These are phyloP conservation scores for Tragelaphus imberbis DNA, from an alignment of 2,113 vertebrate species.

Conservation along the genomic window DNA sequence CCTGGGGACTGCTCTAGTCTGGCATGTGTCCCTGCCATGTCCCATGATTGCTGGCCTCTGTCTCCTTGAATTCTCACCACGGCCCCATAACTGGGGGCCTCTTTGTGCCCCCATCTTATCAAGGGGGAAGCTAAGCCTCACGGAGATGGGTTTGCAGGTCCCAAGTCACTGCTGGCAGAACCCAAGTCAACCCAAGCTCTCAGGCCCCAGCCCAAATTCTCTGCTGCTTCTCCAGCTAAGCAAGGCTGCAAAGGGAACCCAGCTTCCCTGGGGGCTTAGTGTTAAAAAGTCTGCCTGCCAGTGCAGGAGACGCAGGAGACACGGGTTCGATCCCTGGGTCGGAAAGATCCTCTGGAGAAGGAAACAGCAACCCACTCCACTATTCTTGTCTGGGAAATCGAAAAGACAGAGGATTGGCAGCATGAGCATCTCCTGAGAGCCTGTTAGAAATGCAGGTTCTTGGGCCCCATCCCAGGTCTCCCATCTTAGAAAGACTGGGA, in stretches of 20 bases:
- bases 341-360: neutral
- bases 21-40: rapidly evolving
- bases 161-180: neutral
- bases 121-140: neutral
- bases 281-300: neutral
- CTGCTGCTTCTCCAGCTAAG: neutral
- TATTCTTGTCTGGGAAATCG: neutral
- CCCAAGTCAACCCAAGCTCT: neutral
- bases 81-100: rapidly evolving
- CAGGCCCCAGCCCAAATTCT: neutral
- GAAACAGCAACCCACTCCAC: neutral
- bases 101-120: neutral
- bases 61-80: neutral
- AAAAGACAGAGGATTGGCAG: neutral
- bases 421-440: rapidly evolving
- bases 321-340: neutral
- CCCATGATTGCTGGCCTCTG: neutral
- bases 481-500: neutral
- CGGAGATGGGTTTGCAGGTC: neutral
- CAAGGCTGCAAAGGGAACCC: rapidly evolving
- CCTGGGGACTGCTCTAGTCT: neutral
- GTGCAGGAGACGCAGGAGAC: neutral
- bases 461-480: neutral
- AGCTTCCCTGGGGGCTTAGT: neutral
- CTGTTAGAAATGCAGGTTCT: neutral